phyloP scores from a whole-genome alignment of 1,140 invertebrate genomes.

The Coptotermes formosanus region DNA sequence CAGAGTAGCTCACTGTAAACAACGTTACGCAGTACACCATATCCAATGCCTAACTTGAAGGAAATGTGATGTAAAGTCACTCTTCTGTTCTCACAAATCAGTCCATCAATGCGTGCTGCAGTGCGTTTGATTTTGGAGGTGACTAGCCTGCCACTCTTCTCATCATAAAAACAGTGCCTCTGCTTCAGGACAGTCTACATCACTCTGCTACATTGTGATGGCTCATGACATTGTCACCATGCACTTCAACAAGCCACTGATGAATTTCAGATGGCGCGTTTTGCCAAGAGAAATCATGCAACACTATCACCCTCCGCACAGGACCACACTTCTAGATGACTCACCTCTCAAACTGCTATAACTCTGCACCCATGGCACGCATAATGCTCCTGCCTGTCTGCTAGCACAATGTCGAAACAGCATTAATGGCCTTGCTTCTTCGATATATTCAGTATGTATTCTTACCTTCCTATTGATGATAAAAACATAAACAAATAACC shows the following conservation, averaged over 20 bases:
- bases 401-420: too few species aligned
- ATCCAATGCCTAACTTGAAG: neutral
- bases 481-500: too few species aligned
- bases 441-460: too few species aligned
- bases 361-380: too few species aligned
- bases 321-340: too few species aligned
- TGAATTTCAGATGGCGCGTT: neutral
- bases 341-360: too few species aligned
- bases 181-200: neutral
- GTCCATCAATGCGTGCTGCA: neutral
- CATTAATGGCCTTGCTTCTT: too few species aligned
- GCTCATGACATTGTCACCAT: neutral
- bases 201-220: neutral
- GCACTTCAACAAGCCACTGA: too few species aligned
- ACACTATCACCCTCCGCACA: neutral
- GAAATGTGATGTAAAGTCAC: neutral
- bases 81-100: neutral
- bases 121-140: neutral
- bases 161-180: neutral
- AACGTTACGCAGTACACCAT: neutral
- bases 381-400: too few species aligned
- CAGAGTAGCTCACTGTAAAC: neutral
- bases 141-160: neutral
- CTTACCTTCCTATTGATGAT: too few species aligned
- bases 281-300: neutral